phyloP scores from a whole-genome alignment of 2,113 vertebrate species.

The Stictonetta naevosa region DNA sequence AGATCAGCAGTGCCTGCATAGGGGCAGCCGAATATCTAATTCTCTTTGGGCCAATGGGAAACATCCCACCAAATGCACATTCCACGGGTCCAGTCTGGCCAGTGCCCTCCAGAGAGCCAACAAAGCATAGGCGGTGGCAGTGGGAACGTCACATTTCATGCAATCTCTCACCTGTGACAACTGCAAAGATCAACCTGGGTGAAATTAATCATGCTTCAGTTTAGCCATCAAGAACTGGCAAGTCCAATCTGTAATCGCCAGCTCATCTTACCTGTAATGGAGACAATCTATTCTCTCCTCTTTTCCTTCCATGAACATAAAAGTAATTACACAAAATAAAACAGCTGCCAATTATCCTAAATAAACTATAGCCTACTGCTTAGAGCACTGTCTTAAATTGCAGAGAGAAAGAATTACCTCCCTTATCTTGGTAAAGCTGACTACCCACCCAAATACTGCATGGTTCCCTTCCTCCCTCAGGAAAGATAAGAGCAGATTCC shows the following conservation, averaged over 20 bases:
- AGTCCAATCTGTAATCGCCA: neutral
- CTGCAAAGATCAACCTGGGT: neutral
- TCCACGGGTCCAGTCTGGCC: accelerated
- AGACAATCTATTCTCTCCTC: neutral
- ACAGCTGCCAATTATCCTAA: neutral
- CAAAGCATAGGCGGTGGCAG: neutral
- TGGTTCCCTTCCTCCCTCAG: neutral
- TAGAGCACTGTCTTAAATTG: neutral
- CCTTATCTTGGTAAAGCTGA: neutral
- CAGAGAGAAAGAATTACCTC: neutral
- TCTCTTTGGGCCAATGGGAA: neutral
- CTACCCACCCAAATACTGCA: neutral
- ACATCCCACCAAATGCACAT: neutral
- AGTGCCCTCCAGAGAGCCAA: neutral
- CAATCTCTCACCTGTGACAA: neutral
- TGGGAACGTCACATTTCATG: accelerated
- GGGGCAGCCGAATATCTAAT: neutral
- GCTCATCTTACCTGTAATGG: neutral
- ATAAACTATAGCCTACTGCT: neutral
- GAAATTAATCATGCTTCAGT: neutral
- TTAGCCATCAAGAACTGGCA: neutral
- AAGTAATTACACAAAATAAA: neutral
- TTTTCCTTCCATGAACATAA: neutral
- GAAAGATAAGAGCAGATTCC: neutral
- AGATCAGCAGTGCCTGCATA: neutral